Percentiles rank a stretch among this genome's conserved stretches.
phyloP scores from a whole-genome alignment of 2,113 vertebrate species.

The Phodopus roborovskii region DNA sequence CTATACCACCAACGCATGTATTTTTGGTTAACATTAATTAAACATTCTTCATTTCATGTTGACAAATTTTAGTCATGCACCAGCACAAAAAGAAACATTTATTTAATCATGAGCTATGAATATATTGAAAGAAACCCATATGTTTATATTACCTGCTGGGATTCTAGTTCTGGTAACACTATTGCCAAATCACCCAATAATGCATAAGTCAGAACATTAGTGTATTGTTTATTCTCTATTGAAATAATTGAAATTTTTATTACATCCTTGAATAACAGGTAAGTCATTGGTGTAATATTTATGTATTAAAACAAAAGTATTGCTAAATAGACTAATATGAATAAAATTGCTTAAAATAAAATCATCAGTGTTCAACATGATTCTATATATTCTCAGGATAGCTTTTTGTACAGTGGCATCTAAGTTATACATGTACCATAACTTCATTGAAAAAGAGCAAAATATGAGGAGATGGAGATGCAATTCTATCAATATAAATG shows the following conservation, averaged over 20 bases:
- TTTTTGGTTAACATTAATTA: not conserved
- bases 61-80: not conserved
- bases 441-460: conserved; percentile 45
- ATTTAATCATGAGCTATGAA: not conserved
- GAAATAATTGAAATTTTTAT: conserved; percentile 27
- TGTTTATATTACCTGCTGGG: not conserved
- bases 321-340: not conserved
- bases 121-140: not conserved
- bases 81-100: not conserved
- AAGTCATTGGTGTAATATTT: not conserved
- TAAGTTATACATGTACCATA: not conserved
- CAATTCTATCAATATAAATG: conserved; percentile 38
- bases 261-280: not conserved
- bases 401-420: not conserved
- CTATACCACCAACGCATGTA: conserved; percentile 88
- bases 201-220: not conserved
- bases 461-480: not conserved
- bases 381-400: not conserved
- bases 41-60: not conserved
- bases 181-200: not conserved
- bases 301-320: not conserved
- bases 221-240: not conserved
- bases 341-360: not conserved
- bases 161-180: not conserved
- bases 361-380: not conserved